Conservation (phyloP, 2,797 vertebrate genomes). For the Coregonus suidteri region DNA sequence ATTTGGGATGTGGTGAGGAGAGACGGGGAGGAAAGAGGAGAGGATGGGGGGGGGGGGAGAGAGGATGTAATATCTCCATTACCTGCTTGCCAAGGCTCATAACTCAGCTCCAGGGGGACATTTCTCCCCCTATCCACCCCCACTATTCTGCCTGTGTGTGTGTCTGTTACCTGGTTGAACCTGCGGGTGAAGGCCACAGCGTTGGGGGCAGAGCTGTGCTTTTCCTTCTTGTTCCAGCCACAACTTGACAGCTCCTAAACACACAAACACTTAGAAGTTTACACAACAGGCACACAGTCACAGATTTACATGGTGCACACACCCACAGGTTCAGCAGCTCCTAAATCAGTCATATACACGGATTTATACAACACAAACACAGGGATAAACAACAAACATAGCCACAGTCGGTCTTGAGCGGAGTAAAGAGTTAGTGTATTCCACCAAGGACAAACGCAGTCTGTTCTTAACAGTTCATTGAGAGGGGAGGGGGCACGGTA, state of each 20-base stretch:
- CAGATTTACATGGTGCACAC: not conserved
- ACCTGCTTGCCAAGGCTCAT: slow-evolving; percentile 36
- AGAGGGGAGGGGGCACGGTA: slow-evolving; percentile 8
- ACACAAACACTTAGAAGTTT: slow-evolving; percentile 32
- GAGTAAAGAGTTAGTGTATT: not conserved
- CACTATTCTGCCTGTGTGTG: not conserved
- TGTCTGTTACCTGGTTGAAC: slow-evolving; percentile 93
- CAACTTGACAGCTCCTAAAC: slow-evolving; percentile 95
- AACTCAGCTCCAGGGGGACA: slow-evolving; percentile 33
- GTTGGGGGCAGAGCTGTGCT: slow-evolving; percentile 96
- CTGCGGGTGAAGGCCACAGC: slow-evolving; percentile 98
- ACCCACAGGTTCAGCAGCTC: not conserved
- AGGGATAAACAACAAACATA: too few relatives aligned
- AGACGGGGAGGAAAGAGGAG: not conserved
- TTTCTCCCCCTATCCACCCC: slow-evolving; percentile 4
- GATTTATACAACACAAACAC: not conserved
- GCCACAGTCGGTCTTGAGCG: not conserved
- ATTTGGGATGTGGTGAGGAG: not conserved
- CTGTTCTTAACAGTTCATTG: slow-evolving; percentile 26
- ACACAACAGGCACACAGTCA: not conserved
- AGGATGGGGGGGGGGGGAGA: not conserved
- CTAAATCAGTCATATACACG: slow-evolving; percentile 2
- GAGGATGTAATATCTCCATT: slow-evolving; percentile 32
- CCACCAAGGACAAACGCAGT: not conserved
- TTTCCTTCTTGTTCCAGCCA: slow-evolving; percentile 99